Evolutionary conservation across 2,113 vertebrate genomes (phyloP).

Genomic region (Casuarius casuarius): DNA sequence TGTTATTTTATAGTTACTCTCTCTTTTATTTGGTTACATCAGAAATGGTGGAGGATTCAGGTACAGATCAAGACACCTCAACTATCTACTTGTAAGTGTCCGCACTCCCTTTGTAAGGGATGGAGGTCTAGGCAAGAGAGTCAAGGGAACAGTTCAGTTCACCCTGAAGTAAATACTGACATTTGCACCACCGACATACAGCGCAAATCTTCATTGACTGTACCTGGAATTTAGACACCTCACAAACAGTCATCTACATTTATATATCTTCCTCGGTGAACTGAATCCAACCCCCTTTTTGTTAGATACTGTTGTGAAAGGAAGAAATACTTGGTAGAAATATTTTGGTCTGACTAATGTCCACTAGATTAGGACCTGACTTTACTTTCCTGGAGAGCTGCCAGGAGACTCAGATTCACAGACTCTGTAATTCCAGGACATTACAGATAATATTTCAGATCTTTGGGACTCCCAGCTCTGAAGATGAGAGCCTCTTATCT

Average conservation of each 20-base stretch:
- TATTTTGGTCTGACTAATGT: not conserved
- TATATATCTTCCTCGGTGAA: not conserved
- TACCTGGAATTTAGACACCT: not conserved
- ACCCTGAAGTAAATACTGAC: not conserved
- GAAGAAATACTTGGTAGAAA: not conserved
- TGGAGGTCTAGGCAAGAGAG: not conserved
- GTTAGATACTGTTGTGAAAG: not conserved
- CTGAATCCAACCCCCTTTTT: not conserved
- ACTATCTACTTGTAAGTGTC: not conserved
- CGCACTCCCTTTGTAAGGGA: not conserved
- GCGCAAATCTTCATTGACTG: not conserved
- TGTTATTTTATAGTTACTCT: not conserved
- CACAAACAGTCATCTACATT: not conserved
- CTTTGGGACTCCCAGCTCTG: not conserved
- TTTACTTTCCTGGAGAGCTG: not conserved
- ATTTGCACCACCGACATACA: not conserved
- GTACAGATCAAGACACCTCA: not conserved
- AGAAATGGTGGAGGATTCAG: not conserved
- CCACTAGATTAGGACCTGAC: not conserved
- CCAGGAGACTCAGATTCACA: not conserved
- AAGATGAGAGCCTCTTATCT: not conserved
- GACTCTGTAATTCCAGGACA: not conserved
- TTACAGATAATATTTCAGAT: not conserved
- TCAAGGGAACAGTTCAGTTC: not conserved
- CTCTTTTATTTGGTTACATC: not conserved